Evolutionary conservation across 2,888 invertebrate genomes (phyloP).

Genomic region (Metopia argyrocephala): DNA sequence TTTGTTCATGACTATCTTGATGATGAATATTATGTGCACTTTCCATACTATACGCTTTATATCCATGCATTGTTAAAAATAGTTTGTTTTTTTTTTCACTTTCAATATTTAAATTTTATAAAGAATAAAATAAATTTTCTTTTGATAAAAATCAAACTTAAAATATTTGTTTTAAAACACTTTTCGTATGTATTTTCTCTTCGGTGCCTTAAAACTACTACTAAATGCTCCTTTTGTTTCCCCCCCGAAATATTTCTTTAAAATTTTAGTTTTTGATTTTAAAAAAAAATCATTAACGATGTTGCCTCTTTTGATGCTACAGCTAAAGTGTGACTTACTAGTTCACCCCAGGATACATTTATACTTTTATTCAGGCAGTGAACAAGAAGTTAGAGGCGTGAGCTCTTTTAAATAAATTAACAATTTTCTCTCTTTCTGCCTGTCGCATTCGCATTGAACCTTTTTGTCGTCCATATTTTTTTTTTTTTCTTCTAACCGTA

Average conservation of each 20-base stretch:
- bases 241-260: not conserved
- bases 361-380: constrained; percentile 68
- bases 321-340: constrained; percentile 73
- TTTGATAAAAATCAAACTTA: too few relatives aligned
- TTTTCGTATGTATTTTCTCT: constrained; percentile 1
- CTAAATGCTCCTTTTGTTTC: not conserved
- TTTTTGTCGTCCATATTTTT: too few relatives aligned
- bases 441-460: not conserved
- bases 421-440: not conserved
- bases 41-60: constrained; percentile 78
- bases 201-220: constrained; percentile 13
- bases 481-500: too few relatives aligned
- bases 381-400: constrained; percentile 65
- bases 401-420: constrained; percentile 56
- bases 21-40: constrained; percentile 68
- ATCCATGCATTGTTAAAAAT: constrained; percentile 80
- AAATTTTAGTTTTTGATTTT: not conserved
- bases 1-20: constrained; percentile 74
- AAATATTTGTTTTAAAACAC: not conserved
- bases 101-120: constrained; percentile 4
- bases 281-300: constrained; percentile 54
- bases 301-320: constrained; percentile 71
- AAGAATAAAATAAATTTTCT: too few relatives aligned
- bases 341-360: constrained; percentile 71
- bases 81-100: not conserved